A percentile compares a stretch with the other conserved stretches of the same genome.
phyloP scores from a whole-genome alignment of 2,888 invertebrate genomes.

The Carabus problematicus region DNA sequence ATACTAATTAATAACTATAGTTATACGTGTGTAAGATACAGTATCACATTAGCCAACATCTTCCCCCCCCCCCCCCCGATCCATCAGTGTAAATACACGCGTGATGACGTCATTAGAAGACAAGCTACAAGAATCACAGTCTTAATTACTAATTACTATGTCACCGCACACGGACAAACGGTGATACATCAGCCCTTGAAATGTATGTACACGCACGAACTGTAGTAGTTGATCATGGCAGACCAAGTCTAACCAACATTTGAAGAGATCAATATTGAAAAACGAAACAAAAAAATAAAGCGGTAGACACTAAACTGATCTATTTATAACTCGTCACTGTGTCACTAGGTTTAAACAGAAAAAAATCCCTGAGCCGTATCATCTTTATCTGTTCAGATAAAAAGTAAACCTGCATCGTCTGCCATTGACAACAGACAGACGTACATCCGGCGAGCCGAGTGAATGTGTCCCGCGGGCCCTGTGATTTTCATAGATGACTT shows the following conservation, averaged over 20 bases:
- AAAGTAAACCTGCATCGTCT: background rate
- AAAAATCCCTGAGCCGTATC: background rate
- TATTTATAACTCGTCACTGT: background rate
- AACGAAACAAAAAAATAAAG: no score
- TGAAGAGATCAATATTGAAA: no score
- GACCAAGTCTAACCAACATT: no score
- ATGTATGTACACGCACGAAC: no score
- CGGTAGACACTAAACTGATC: no score
- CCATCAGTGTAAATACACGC: conserved; percentile 37
- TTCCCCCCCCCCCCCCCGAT: background rate
- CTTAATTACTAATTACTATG: conserved; percentile 39
- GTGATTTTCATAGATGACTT: conserved; percentile 51
- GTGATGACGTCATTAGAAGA: conserved; percentile 35
- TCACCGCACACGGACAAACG: conserved; percentile 12
- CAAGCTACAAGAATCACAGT: conserved; percentile 34
- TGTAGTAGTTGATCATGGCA: no score
- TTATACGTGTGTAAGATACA: no score
- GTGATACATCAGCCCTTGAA: no score
- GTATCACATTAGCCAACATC: no score
- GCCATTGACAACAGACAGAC: background rate
- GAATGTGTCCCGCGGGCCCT: background rate
- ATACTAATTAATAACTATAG: no score
- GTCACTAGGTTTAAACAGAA: conserved; percentile 8
- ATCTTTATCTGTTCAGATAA: background rate
- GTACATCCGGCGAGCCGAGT: background rate